Evolutionary conservation across 2,113 vertebrate species (phyloP).

Genomic region (Mirza zaza): DNA sequence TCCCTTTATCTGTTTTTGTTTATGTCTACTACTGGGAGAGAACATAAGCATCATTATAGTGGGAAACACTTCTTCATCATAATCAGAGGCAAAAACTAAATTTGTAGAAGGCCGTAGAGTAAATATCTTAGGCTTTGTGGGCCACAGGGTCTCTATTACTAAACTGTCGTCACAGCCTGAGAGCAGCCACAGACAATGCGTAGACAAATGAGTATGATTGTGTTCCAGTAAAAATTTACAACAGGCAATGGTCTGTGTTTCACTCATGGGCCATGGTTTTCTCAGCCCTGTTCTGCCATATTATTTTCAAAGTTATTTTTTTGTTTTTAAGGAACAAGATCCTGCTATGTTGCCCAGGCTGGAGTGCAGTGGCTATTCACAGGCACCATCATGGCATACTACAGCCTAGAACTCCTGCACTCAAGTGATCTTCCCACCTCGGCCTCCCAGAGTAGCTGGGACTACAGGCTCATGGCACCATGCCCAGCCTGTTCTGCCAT

Average conservation of each 20-base stretch:
- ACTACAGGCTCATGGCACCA: not conserved
- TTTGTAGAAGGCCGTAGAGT: not conserved
- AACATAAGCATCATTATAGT: not conserved
- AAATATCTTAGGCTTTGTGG: not conserved
- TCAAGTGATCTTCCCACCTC: too few relatives aligned
- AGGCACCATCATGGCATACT: too few relatives aligned
- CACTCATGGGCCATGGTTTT: not conserved
- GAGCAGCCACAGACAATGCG: not conserved
- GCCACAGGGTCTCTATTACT: not conserved
- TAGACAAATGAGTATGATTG: not conserved
- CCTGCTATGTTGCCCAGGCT: too few relatives aligned
- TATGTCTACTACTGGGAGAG: not conserved
- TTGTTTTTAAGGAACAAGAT: too few relatives aligned
- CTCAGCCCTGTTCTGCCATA: too few relatives aligned
- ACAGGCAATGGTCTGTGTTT: not conserved
- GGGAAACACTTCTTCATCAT: not conserved
- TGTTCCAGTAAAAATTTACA: not conserved
- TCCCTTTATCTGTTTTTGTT: not conserved
- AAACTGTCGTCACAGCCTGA: not conserved
- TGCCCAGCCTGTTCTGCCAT: too few relatives aligned
- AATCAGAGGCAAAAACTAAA: not conserved
- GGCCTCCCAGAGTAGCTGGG: too few relatives aligned
- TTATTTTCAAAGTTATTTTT: too few relatives aligned
- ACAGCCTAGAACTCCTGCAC: too few relatives aligned
- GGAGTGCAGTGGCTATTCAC: too few relatives aligned